These are phyloP conservation scores for Corbicula japonica DNA, from an alignment of 2,888 invertebrate genomes.

Conservation along the genomic window DNA sequence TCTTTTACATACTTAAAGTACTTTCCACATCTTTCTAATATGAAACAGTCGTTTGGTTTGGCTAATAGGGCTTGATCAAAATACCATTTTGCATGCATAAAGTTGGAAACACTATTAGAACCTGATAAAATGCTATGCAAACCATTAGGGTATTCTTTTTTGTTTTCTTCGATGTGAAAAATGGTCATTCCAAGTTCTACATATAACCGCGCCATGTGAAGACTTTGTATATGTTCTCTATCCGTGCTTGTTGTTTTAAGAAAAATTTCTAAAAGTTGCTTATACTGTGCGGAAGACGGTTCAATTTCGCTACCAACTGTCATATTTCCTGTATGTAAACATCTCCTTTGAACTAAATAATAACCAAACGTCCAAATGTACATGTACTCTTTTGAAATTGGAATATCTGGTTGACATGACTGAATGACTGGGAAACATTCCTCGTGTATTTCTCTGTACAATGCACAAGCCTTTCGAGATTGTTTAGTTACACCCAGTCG, in stretches of 20 bases:
- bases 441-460: not conserved
- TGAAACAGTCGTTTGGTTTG: not conserved
- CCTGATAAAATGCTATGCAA: not conserved
- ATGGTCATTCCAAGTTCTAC: not conserved
- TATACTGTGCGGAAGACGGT: not conserved
- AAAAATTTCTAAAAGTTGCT: not conserved
- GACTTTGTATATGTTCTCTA: not conserved
- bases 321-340: not conserved
- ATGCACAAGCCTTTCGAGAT: not conserved
- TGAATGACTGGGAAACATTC: not conserved
- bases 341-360: not conserved
- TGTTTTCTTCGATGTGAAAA: not conserved
- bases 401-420: not conserved
- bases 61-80: not conserved
- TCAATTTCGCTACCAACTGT: not conserved
- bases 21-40: constrained; percentile 1
- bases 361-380: not conserved
- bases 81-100: not conserved
- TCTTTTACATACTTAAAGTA: constrained; percentile 1
- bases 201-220: not conserved
- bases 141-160: not conserved
- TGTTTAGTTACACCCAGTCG: not conserved
- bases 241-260: not conserved
- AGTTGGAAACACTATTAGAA: not conserved
- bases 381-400: not conserved